A percentile compares a stretch with the other conserved stretches of the same genome.
These are phyloP conservation scores for Arge pagana DNA, from an alignment of 2,888 invertebrate species.

Conservation along the genomic window DNA sequence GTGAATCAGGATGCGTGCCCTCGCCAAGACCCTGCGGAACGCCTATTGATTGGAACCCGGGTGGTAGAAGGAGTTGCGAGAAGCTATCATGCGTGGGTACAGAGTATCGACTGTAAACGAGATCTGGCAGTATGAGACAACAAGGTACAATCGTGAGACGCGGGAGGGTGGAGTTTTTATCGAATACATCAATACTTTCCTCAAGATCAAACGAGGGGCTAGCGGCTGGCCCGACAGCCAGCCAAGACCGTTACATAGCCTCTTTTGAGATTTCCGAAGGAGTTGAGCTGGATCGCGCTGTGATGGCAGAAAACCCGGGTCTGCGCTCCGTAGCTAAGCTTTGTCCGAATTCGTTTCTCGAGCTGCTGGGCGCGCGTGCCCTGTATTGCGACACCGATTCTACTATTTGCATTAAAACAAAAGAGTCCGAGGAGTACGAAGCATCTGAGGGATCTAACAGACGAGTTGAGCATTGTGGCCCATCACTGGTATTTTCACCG, in stretches of 20 bases:
- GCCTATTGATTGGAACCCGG: slow-evolving; percentile 44
- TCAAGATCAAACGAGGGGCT: slow-evolving; percentile 42
- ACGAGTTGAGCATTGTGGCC: too few relatives aligned
- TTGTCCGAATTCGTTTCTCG: slow-evolving; percentile 38
- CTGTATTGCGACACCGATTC: slow-evolving; percentile 52
- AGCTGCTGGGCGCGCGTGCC: slow-evolving; percentile 39
- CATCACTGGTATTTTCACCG: too few relatives aligned
- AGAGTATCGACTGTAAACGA: slow-evolving; percentile 42
- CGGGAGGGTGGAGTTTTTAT: slow-evolving; percentile 42
- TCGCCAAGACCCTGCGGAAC: slow-evolving; percentile 37
- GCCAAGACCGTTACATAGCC: slow-evolving; percentile 25
- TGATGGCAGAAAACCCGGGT: slow-evolving; percentile 29
- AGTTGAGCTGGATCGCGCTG: slow-evolving; percentile 13
- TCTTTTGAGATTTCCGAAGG: slow-evolving; percentile 27
- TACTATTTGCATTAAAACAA: slow-evolving; percentile 37
- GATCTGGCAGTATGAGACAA: slow-evolving; percentile 45
- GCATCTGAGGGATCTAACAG: slow-evolving; percentile 40
- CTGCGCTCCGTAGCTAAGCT: slow-evolving; percentile 32
- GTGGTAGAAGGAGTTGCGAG: slow-evolving; percentile 46
- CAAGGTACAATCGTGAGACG: slow-evolving; percentile 31
- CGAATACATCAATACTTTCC: slow-evolving; percentile 43
- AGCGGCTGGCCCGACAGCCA: slow-evolving; percentile 36
- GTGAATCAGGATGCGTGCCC: slow-evolving; percentile 38
- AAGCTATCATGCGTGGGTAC: slow-evolving; percentile 45
- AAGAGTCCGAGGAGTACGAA: slow-evolving; percentile 19